Percentiles rank a stretch among this genome's conserved stretches.
These are phyloP conservation scores for Resseliella maxima DNA, from an alignment of 2,888 invertebrate genomes.

Conservation along the genomic window DNA sequence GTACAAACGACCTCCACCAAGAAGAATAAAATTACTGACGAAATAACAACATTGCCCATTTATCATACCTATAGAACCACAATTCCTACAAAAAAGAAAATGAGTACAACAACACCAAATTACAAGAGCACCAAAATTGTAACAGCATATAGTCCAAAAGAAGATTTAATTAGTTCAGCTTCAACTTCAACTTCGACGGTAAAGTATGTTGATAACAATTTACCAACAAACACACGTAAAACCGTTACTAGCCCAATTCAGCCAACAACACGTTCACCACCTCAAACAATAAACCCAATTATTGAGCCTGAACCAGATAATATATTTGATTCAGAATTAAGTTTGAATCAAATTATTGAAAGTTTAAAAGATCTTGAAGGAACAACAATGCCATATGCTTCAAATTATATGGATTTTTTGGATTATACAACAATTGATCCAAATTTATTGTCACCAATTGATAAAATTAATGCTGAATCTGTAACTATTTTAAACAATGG, in stretches of 20 bases:
- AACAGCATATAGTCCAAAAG: not conserved
- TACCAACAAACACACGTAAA: constrained; percentile 10
- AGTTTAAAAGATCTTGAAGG: constrained; percentile 24
- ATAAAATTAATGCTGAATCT: not conserved
- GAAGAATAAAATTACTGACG: constrained; percentile 13
- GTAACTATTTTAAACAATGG: not conserved
- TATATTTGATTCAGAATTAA: constrained; percentile 54
- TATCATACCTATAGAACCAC: constrained; percentile 21
- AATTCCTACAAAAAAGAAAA: constrained; percentile 56
- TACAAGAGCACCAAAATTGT: constrained; percentile 59
- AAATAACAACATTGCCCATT: not conserved
- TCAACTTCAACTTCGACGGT: too few species aligned
- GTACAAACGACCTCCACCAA: not conserved
- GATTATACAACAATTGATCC: not conserved
- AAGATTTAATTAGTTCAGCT: too few species aligned
- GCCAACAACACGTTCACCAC: not conserved
- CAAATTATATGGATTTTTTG: not conserved
- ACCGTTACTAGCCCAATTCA: constrained; percentile 20
- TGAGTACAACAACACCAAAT: constrained; percentile 59
- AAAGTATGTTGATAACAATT: constrained; percentile 20
- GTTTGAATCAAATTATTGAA: constrained; percentile 57
- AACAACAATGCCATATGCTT: constrained; percentile 7
- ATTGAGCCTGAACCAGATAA: not conserved
- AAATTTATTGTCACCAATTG: not conserved
- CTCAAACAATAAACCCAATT: constrained; percentile 22